phyloP scores from a whole-genome alignment of 2,888 invertebrate genomes.

The Eurytoma adleriae region DNA sequence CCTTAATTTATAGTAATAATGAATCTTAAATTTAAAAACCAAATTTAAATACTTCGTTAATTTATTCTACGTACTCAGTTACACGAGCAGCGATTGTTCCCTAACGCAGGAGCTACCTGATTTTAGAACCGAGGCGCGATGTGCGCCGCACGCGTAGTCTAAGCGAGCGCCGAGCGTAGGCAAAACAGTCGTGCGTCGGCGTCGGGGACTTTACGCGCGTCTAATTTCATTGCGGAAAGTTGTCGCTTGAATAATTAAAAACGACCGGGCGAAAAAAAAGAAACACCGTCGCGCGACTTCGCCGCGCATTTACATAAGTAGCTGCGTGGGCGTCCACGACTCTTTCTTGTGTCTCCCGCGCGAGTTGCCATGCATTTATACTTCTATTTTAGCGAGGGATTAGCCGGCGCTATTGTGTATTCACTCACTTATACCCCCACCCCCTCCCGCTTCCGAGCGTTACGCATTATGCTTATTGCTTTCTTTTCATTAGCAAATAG shows the following conservation, averaged over 20 bases:
- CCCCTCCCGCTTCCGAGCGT: too few relatives aligned
- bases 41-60: too few relatives aligned
- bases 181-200: constrained; percentile 65
- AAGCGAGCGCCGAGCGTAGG: constrained; percentile 61
- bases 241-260: constrained; percentile 75
- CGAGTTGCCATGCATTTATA: constrained; percentile 22
- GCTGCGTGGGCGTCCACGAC: constrained; percentile 53
- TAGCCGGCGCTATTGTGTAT: constrained; percentile 5
- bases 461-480: too few relatives aligned
- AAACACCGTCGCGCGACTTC: constrained; percentile 65
- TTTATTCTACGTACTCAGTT: too few relatives aligned
- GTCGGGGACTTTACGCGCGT: constrained; percentile 54
- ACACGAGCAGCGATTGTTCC: too few relatives aligned
- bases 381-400: constrained; percentile 19
- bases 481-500: too few relatives aligned
- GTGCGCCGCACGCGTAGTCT: not conserved
- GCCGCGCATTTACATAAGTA: constrained; percentile 69
- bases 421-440: too few relatives aligned
- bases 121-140: too few relatives aligned
- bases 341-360: constrained; percentile 35
- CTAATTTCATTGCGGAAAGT: constrained; percentile 74
- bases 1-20: too few relatives aligned
- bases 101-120: too few relatives aligned
- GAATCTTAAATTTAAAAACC: too few relatives aligned
- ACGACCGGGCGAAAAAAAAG: constrained; percentile 59